Base-by-base conservation (phyloP, 2,797 vertebrate species). In the Halcyon leucocephala region DNA sequence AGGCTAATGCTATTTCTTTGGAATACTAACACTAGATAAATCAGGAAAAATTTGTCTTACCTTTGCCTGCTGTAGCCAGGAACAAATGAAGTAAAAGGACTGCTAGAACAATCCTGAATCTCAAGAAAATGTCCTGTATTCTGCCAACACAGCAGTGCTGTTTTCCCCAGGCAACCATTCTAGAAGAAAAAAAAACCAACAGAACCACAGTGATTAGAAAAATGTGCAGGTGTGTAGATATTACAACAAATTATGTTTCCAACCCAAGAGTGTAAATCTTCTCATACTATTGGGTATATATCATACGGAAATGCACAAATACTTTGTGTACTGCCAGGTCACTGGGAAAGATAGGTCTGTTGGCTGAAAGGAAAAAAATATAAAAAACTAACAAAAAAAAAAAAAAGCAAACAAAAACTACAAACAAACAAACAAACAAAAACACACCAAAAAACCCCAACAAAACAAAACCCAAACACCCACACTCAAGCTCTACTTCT, bases 161-260 rank as follows among this genome's bases (percentile, higher is more conserved):
- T 48, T 95, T 89, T 51, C 90, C 96, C 94, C 71, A 95, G 91
- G 94, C 82, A 96, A 96, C 81, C 98, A 98, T 98, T 89, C 98
- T 98, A 83, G 62, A 96, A 97, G 24, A 82, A 94, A 81, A 44
- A 58, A 7, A 64, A 74, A n/a, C 10, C 37, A 39, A 12, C 37
- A 39, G 96, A 89, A 81, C 10, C 22, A 89, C 37, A 37, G 21
- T 35, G 51, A 89, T 57, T 29, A 85, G 12, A 84, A 92, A 66
- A 78, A 16, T 29, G 2, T 48, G 44, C 33, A 96, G 46, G 52
- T 79, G 16, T 41, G 20, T 39, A 76, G 37, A 80, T 46, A 74
- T 20, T 46, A 51, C 3, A 26, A 83, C 8, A 71, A 64, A 87
- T 66, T 35, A 54, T 5, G 4, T 35, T 86, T 89, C 77, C 77